A percentile compares a stretch with the other conserved stretches of the same genome.
Evolutionary conservation across 2,888 invertebrate species (phyloP).

Genomic region (Mallateleia sp.): DNA sequence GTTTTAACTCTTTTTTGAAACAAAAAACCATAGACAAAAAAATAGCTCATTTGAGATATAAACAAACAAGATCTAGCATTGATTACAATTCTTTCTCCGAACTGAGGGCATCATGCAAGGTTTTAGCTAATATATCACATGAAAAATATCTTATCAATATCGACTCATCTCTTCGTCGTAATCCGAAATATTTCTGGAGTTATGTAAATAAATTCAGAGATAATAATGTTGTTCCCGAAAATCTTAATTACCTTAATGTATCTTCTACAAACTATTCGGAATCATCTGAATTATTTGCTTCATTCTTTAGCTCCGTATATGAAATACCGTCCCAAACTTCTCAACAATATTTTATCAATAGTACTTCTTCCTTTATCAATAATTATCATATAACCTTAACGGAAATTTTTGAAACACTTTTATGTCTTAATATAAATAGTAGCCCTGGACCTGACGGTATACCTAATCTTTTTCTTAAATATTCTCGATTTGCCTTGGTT

Average conservation of each 20-base stretch:
- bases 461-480: too few relatives aligned
- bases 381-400: too few relatives aligned
- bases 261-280: not conserved
- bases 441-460: too few relatives aligned
- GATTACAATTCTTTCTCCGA: not conserved
- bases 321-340: not conserved
- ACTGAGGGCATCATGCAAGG: not conserved
- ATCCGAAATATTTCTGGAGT: constrained; percentile 2
- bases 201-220: constrained; percentile 2
- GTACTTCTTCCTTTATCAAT: too few relatives aligned
- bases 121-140: not conserved
- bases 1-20: not conserved
- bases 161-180: not conserved
- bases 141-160: not conserved
- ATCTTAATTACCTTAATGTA: not conserved
- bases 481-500: too few relatives aligned
- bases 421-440: too few relatives aligned
- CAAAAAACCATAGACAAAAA: not conserved
- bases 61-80: not conserved
- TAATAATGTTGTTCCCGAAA: not conserved
- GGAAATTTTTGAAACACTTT: too few relatives aligned
- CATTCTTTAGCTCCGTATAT: not conserved
- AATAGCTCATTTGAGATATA: constrained; percentile 2
- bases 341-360: not conserved
- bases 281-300: not conserved